phyloP scores from a whole-genome alignment of 2,113 vertebrate genomes.

The Thunnus maccoyii region DNA sequence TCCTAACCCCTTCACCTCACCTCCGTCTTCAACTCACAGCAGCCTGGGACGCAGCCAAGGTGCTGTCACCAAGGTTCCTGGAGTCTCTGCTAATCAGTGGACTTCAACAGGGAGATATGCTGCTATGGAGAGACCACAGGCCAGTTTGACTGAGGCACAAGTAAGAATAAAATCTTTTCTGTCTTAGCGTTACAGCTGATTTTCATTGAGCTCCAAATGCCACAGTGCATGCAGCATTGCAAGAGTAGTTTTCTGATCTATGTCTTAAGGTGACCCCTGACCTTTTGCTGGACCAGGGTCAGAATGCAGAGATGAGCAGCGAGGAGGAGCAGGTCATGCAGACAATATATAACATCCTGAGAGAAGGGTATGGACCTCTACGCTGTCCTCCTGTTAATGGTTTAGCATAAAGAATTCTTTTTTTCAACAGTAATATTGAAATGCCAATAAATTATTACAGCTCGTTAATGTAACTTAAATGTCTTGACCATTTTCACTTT shows the following conservation, averaged over 20 bases:
- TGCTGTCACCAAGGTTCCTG: conserved; percentile 32
- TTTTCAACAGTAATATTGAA: not conserved
- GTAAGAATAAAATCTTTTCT: conserved; percentile 74
- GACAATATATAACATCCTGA: conserved; percentile 88
- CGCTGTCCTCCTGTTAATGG: not conserved
- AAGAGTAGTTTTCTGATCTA: conserved; percentile 69
- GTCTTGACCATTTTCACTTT: not conserved
- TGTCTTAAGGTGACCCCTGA: conserved; percentile 92
- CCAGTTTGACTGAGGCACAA: conserved; percentile 81
- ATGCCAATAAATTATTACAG: not conserved
- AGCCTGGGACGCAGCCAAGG: conserved; percentile 70
- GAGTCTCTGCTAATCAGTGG: conserved; percentile 60
- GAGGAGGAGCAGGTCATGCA: conserved; percentile 86
- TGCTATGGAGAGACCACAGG: conserved; percentile 46
- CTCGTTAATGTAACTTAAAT: not conserved
- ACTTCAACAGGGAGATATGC: conserved; percentile 38
- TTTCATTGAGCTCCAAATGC: conserved; percentile 11
- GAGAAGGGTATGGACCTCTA: conserved; percentile 86
- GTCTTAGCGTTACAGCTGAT: not conserved
- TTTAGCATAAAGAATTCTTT: not conserved
- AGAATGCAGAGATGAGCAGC: conserved; percentile 81
- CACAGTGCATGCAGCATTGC: conserved; percentile 47
- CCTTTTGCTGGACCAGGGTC: conserved; percentile 92
- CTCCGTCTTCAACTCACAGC: conserved; percentile 73
- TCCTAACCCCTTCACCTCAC: conserved; percentile 66